These are phyloP conservation scores for Mungos mungo DNA, from an alignment of 2,113 vertebrate species.

Conservation along the genomic window DNA sequence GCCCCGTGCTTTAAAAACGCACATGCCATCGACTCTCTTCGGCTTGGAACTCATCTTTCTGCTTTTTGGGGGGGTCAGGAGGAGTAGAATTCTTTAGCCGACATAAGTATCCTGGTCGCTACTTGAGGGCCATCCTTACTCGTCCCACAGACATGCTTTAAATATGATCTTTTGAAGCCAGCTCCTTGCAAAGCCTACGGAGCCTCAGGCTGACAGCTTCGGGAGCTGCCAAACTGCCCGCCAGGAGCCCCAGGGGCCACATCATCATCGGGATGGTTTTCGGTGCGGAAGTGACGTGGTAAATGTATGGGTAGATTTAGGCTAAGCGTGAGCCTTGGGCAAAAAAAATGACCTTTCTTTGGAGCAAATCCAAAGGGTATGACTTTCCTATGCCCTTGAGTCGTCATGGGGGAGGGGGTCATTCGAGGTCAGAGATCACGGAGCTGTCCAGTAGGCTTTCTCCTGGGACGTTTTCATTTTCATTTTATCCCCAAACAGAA, in stretches of 20 bases:
- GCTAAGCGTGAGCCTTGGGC: not conserved
- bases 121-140: not conserved
- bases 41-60: constrained; percentile 11
- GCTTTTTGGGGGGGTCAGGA: not conserved
- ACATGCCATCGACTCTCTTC: not conserved
- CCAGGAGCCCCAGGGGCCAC: accelerated
- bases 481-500: constrained; percentile 61
- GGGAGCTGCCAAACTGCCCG: not conserved
- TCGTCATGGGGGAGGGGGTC: not conserved
- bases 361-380: not conserved
- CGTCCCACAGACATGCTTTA: not conserved
- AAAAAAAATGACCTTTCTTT: not conserved
- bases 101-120: not conserved
- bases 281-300: not conserved
- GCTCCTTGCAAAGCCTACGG: not conserved
- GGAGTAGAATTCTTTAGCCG: constrained; percentile 15
- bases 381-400: not conserved
- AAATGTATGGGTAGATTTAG: not conserved
- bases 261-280: too few relatives aligned
- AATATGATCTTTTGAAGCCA: not conserved
- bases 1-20: constrained; percentile 11
- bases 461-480: constrained; percentile 59
- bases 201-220: not conserved
- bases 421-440: not conserved
- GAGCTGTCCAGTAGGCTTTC: not conserved